Percentiles rank a stretch among this genome's conserved stretches.
phyloP scores from a whole-genome alignment of 2,888 invertebrate genomes.

The Cephus pulcher region DNA sequence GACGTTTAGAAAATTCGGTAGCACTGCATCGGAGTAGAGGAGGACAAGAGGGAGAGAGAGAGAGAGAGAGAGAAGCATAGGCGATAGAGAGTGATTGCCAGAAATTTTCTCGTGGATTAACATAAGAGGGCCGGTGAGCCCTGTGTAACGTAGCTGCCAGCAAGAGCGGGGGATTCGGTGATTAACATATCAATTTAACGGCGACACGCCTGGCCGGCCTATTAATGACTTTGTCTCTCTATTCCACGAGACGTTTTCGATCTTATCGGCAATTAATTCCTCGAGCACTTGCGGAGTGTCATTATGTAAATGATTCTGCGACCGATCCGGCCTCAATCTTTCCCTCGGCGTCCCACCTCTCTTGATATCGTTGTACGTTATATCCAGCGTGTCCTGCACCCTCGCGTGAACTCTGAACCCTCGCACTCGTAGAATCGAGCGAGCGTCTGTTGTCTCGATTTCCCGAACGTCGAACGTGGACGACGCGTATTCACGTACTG shows the following conservation, averaged over 20 bases:
- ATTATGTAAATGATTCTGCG: conserved; percentile 51
- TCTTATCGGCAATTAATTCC: conserved; percentile 54
- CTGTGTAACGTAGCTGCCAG: background rate
- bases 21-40: background rate
- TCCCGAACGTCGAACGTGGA: background rate
- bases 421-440: background rate
- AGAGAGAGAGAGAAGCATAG: too few relatives aligned
- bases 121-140: background rate
- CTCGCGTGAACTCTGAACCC: background rate
- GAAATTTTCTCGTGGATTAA: background rate
- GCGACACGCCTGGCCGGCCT: conserved; percentile 1
- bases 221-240: conserved; percentile 14
- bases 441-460: background rate
- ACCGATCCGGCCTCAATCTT: conserved; percentile 35
- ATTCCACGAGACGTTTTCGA: conserved; percentile 43
- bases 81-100: background rate
- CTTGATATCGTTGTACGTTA: conserved; percentile 4
- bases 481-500: background rate
- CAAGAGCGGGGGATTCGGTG: background rate
- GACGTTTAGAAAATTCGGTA: background rate
- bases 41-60: background rate
- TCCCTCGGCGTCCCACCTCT: background rate
- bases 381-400: conserved; percentile 15
- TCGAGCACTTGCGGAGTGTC: conserved; percentile 45
- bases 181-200: background rate